phyloP scores from a whole-genome alignment of 1,140 invertebrate genomes.

The Drosophila nikananu region DNA sequence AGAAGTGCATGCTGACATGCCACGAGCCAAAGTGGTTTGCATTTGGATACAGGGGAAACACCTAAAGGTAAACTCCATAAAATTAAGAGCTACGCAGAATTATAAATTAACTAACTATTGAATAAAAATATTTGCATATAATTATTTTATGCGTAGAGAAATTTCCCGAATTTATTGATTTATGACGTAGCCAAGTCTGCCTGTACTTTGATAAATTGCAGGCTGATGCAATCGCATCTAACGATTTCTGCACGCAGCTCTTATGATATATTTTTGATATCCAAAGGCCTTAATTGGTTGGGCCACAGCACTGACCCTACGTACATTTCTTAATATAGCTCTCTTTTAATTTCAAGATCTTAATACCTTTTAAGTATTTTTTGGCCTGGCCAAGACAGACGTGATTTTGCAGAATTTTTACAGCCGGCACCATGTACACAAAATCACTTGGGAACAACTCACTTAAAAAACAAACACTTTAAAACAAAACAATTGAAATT shows the following conservation, averaged over 20 bases:
- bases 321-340: not conserved
- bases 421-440: slow-evolving; percentile 47
- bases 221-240: slow-evolving; percentile 49
- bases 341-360: not conserved
- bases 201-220: slow-evolving; percentile 24
- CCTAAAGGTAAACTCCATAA: no score
- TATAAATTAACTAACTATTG: no score
- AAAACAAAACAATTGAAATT: slow-evolving; percentile 9
- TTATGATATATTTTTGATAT: slow-evolving; percentile 12
- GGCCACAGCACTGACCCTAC: slow-evolving; percentile 31
- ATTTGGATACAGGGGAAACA: not conserved
- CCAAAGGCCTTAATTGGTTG: slow-evolving; percentile 24
- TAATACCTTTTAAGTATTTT: slow-evolving; percentile 42
- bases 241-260: slow-evolving; percentile 31
- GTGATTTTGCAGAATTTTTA: slow-evolving; percentile 33
- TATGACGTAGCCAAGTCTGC: not conserved
- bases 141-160: no score
- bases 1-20: slow-evolving; percentile 86
- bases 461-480: slow-evolving; percentile 15
- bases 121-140: no score
- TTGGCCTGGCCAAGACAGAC: slow-evolving; percentile 24
- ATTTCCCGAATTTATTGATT: not conserved
- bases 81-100: no score
- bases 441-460: not conserved
- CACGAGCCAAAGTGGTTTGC: slow-evolving; percentile 87